Evolutionary conservation across 2,797 vertebrate species (phyloP), one percentile per base, ranked within the genome.

Genomic region (Sebastes iracundus): DNA sequence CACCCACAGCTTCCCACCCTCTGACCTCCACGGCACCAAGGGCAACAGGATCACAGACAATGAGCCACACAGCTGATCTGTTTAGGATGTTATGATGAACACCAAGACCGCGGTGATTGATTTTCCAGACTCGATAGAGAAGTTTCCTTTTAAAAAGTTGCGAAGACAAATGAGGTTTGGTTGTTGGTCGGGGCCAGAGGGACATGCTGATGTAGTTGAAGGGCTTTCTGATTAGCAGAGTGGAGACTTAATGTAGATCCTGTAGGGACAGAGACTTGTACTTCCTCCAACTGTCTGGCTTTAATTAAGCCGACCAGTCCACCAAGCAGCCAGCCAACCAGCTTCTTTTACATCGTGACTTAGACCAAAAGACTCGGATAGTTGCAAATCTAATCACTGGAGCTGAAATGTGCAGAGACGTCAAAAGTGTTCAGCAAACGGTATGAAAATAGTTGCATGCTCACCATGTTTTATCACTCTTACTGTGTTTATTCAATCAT

Each of bases 281-380:
- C 79, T 77, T 87, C 80, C 84, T 92, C 90, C 90, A 89, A 81
- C 75, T 73, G 70, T 92, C 93, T 96, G 92, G 88, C 69, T 92
- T 92, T 89, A 81, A 95, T 96, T 95, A 94, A 83, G 66, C 73
- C 25, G 25, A 71, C 61, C 58, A 78, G 75, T 90, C 75, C 71
- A 64, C 25, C 68, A 75, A 75, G 77, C 84, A 82, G 77, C 68
- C 72, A 78, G 72, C 75, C 77, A 83, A 72, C 61, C 55, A 85
- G 66, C 60, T 67, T 75, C 65, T 81, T 79, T 83, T 61, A 79
- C 76, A 81, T 33, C 67, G 55, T 79, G 49, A 72, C 58, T 77
- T 55, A 62, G 58, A 67, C 27, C 27, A 13, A 69, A 75, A 62
- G 22, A 60, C 27, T 70, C 0, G 18, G 23, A 62, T 35, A 35